Evolutionary conservation across 1,140 invertebrate genomes (phyloP).

Genomic region (Sinonovacula constricta): DNA sequence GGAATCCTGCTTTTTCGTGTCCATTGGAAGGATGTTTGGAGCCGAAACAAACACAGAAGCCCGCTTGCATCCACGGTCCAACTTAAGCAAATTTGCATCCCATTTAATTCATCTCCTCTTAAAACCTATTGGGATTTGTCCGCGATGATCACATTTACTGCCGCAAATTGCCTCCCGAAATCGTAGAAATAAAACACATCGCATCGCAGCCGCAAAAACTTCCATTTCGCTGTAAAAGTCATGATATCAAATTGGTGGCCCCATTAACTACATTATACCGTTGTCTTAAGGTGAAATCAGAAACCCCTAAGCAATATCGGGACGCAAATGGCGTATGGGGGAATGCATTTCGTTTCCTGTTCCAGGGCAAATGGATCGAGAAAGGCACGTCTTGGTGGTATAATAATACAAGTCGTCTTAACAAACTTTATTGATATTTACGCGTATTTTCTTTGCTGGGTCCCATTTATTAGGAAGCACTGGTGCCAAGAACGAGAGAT

Average conservation of each 20-base stretch:
- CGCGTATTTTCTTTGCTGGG: conserved; percentile 39
- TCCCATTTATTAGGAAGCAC: conserved; percentile 46
- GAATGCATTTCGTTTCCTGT: conserved; percentile 38
- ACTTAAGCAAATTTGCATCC: conserved; percentile 48
- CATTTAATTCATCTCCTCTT: conserved; percentile 26
- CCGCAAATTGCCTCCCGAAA: conserved; percentile 35
- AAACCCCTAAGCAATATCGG: conserved; percentile 28
- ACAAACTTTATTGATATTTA: conserved; percentile 46
- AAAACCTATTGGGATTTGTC: conserved; percentile 36
- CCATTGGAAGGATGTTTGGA: neutral
- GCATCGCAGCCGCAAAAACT: conserved; percentile 35
- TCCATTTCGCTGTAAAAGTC: neutral
- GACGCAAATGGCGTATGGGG: conserved; percentile 24
- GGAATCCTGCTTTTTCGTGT: no score
- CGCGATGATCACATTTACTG: conserved; percentile 37
- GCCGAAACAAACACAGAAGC: conserved; percentile 13
- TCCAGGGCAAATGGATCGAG: conserved; percentile 29
- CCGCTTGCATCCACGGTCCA: neutral
- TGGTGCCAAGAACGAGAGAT: conserved; percentile 35
- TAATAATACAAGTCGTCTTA: conserved; percentile 37
- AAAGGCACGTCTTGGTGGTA: conserved; percentile 49
- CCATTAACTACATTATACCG: conserved; percentile 46
- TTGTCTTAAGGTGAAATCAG: conserved; percentile 42
- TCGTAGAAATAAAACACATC: conserved; percentile 22
- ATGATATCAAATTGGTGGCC: conserved; percentile 32